Evolutionary conservation across 1,140 invertebrate genomes (phyloP), one percentile per base, ranked within the genome.

Genomic region (Platorchestia sp.): DNA sequence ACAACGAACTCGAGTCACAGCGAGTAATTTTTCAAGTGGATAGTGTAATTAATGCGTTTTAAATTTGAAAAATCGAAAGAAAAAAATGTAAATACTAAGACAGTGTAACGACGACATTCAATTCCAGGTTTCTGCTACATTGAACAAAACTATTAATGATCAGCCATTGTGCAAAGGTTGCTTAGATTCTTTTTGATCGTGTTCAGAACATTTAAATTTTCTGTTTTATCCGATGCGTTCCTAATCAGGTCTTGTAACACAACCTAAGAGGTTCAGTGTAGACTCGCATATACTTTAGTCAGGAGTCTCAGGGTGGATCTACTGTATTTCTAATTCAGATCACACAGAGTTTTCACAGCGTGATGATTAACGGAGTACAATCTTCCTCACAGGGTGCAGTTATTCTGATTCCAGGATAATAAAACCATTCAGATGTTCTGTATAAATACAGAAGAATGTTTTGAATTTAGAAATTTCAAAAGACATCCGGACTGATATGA

Each of bases 381-480:
- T n/a, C n/a, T n/a, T n/a, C n/a, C n/a, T n/a, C 3, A 75, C 27
- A 75, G 59, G 59, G 27, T 36, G 59, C 27, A 19, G 7, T 75
- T 22, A 75, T 75, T 75, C 59, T 75, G 36, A 27, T 27, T 27
- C 1, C 42, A 10, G 95, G 95, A 75, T 95, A 95, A 75, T 95
- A 40, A 95, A 95, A 95, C 86, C 40, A 53, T 44, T 95, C 14
- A 40, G n/a, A n/a, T 96, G 95, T 96, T 96, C 96, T 96, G 96
- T 96, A 96, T 96, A 96, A 96, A 96, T 96, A 96, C 96, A 96
- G 96, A 96, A 96, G 96, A 96, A 96, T 96, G 96, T 96, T 96
- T 96, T 96, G 95, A 96, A 96, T 96, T 96, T 96, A 96, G 96
- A 96, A 96, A 96, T 96, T 96, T 96, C 96, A 96, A 96, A 96